Evolutionary conservation across 92 coral and sea anemone species (phyloP), one percentile per base, ranked within the genome.

Genomic region (Palythoa caribaeorum): DNA sequence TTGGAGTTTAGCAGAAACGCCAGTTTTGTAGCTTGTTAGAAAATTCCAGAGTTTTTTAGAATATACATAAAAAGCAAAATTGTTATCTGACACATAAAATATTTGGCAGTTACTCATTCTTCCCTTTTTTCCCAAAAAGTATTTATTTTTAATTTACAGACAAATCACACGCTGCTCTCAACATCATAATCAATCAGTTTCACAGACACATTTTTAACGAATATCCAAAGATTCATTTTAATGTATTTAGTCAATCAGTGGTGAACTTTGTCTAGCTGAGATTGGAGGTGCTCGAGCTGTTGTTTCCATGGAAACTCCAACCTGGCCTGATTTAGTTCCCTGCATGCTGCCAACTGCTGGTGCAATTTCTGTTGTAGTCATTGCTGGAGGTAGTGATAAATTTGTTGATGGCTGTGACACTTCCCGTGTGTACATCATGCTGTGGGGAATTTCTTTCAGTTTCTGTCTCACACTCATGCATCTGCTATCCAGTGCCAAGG

Each of bases 371-470:
- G 93, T 87, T 39, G 76, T 84, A 35, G 76, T 93, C 92, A 93
- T 78, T 8, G 83, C 84, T 12, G 93, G 84, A 38, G 84, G 87
- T 44, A 47, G 73, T 36, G 91, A 54, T 57, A 88, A 79, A 76
- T 83, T 69, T 63, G 59, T 13, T 57, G 68, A 83, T 63, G 93
- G 86, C 75, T 50, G 86, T 39, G 89, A 91, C 71, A 84, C 92
- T 54, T 69, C 53, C 14, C 94, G 89, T 15, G 90, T 91, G 38
- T 90, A 80, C 71, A 89, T 94, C 99, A 97, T 97, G 83, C 95
- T 94, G 68, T 97, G 99, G 0, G 99, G 99, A 10, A 96, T 92
- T 83, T 97, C 99, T 73, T 87, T 95, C 96, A 97, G 74, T 77
- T 94, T 97, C 81, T 95, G 92, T 35, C 99, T 92, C 21, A 94